Conservation (phyloP, 1,140 invertebrate species). For the roundworm (Caenorhabditis elegans) region DNA sequence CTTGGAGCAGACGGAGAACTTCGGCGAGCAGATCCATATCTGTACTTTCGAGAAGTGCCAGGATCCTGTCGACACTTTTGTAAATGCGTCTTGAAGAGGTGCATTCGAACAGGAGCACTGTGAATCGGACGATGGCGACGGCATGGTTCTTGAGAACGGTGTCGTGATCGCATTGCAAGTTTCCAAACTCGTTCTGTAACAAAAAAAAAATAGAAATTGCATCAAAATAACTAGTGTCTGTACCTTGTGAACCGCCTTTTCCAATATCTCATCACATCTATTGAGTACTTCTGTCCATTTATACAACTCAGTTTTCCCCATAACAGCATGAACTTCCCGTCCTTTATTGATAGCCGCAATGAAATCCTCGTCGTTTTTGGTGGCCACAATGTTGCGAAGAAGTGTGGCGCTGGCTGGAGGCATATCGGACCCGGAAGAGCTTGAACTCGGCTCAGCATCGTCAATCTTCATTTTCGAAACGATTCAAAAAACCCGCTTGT, state of each 20-base stretch:
- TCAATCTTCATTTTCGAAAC: constrained; percentile 2
- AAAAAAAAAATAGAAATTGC: not conserved
- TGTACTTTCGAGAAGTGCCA: constrained; percentile 35
- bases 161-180: not conserved
- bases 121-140: constrained; percentile 8
- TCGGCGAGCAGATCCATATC: constrained; percentile 37
- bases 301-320: constrained; percentile 35
- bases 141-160: not conserved
- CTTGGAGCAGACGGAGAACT: constrained; percentile 43
- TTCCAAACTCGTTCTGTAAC: not conserved
- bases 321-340: constrained; percentile 14
- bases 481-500: not conserved
- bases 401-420: constrained; percentile 24
- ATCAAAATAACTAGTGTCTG: not conserved
- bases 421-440: not conserved
- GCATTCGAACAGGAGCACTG: constrained; percentile 43
- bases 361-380: not conserved
- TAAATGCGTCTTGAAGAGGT: constrained; percentile 45
- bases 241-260: constrained; percentile 4
- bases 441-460: not conserved
- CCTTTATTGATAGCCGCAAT: not conserved
- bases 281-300: constrained; percentile 41
- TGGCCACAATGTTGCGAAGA: constrained; percentile 1
- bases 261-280: constrained; percentile 42
- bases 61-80: constrained; percentile 33